Evolutionary conservation across 2,797 vertebrate species (phyloP).

Genomic region (Bovichtus variegatus): DNA sequence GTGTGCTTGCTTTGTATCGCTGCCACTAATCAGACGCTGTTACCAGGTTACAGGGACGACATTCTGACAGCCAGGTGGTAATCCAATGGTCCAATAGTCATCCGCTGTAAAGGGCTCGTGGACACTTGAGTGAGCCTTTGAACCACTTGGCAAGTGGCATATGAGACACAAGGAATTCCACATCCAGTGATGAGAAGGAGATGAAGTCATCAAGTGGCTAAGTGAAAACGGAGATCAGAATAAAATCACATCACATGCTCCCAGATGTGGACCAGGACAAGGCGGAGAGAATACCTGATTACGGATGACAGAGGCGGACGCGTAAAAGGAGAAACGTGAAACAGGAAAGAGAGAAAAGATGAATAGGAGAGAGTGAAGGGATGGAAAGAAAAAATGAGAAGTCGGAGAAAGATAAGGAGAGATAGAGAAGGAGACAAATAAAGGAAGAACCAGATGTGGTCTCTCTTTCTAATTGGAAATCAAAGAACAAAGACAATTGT

Average conservation of each 20-base stretch:
- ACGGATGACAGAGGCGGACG: conserved; percentile 27
- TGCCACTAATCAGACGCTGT: too few species aligned
- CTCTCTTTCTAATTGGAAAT: conserved; percentile 39
- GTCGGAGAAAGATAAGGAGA: background rate
- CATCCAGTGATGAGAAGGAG: conserved; percentile 59
- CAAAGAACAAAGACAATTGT: conserved; percentile 37
- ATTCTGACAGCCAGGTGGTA: conserved; percentile 25
- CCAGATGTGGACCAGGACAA: conserved; percentile 58
- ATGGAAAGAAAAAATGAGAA: background rate
- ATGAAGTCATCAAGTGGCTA: conserved; percentile 68
- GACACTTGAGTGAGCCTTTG: conserved; percentile 13
- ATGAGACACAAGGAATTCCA: conserved; percentile 36
- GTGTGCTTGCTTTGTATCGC: too few species aligned
- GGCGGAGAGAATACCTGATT: conserved; percentile 42
- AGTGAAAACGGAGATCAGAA: conserved; percentile 40
- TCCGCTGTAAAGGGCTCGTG: conserved; percentile 19
- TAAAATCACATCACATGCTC: conserved; percentile 41
- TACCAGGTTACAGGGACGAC: conserved; percentile 28
- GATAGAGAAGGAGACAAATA: conserved; percentile 21
- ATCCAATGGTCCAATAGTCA: conserved; percentile 21
- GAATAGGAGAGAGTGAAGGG: background rate
- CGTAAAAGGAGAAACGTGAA: background rate
- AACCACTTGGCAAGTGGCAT: conserved; percentile 26
- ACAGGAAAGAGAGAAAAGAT: conserved; percentile 6
- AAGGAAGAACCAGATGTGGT: conserved; percentile 7